Conservation (phyloP, 2,797 vertebrate genomes). For the Cercopithecus petaurista region DNA sequence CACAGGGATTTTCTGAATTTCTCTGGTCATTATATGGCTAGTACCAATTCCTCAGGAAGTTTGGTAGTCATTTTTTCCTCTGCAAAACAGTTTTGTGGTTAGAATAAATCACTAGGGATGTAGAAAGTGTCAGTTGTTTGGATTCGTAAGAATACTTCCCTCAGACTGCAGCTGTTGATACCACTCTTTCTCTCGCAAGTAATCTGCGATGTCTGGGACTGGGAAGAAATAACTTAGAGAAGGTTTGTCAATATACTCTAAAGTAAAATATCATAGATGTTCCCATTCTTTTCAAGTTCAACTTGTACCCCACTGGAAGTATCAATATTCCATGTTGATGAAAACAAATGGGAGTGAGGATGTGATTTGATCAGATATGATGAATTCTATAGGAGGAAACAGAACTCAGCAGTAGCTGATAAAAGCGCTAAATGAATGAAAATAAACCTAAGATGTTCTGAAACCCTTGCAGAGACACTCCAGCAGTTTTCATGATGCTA, state of each 20-base stretch:
- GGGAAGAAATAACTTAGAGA: neutral
- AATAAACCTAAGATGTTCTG: constrained; percentile 7
- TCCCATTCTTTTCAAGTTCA: neutral
- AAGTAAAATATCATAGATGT: neutral
- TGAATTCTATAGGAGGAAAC: neutral
- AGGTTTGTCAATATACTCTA: neutral
- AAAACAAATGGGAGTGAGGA: neutral
- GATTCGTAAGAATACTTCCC: neutral
- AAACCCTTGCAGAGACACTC: neutral
- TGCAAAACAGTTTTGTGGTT: neutral
- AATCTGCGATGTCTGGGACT: neutral
- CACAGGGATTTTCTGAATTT: neutral
- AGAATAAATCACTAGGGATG: neutral
- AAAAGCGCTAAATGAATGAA: constrained; percentile 28
- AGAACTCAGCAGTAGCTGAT: neutral
- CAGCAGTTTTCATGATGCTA: neutral
- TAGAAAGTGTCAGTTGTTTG: neutral
- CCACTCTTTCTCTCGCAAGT: neutral
- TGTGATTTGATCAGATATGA: neutral
- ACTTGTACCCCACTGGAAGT: neutral
- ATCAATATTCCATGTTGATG: constrained; percentile 44
- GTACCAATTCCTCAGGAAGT: neutral
- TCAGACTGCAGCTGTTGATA: neutral
- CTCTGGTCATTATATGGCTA: neutral
- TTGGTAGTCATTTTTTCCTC: neutral